Percentiles rank a stretch among this genome's conserved stretches.
Conservation (phyloP, 2,797 vertebrate genomes). For the Alectoris magna region DNA sequence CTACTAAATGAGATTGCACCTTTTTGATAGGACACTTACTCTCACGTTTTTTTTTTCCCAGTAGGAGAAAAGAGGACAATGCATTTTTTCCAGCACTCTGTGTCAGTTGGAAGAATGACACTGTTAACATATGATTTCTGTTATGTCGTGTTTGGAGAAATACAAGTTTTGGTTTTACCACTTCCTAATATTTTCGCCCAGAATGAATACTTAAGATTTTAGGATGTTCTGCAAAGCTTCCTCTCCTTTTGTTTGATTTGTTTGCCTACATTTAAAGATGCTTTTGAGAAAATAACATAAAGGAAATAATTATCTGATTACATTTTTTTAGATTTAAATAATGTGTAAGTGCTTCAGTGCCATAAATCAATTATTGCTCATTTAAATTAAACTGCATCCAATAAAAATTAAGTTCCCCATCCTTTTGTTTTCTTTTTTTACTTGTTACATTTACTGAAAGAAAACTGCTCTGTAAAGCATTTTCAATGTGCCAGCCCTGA, state of each 20-base stretch:
- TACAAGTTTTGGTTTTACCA: background rate
- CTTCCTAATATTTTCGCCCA: background rate
- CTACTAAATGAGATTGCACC: background rate
- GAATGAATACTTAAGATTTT: slow-evolving; percentile 5
- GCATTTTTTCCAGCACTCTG: background rate
- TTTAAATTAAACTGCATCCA: background rate
- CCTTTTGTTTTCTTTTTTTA: background rate
- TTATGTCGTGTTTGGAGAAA: background rate
- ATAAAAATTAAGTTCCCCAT: background rate
- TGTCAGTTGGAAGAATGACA: background rate
- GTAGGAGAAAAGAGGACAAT: background rate
- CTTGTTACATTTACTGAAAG: background rate
- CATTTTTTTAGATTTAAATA: background rate
- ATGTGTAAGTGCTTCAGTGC: background rate
- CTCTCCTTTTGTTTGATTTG: background rate
- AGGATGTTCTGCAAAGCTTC: background rate
- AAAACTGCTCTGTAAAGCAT: background rate
- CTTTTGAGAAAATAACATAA: background rate
- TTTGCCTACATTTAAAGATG: background rate
- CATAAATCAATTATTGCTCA: background rate
- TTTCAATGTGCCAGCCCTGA: background rate
- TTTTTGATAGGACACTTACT: background rate
- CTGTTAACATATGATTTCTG: background rate
- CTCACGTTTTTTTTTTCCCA: background rate
- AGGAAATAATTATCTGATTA: background rate